Conservation (phyloP, 2,797 vertebrate species). For the Anas georgica region DNA sequence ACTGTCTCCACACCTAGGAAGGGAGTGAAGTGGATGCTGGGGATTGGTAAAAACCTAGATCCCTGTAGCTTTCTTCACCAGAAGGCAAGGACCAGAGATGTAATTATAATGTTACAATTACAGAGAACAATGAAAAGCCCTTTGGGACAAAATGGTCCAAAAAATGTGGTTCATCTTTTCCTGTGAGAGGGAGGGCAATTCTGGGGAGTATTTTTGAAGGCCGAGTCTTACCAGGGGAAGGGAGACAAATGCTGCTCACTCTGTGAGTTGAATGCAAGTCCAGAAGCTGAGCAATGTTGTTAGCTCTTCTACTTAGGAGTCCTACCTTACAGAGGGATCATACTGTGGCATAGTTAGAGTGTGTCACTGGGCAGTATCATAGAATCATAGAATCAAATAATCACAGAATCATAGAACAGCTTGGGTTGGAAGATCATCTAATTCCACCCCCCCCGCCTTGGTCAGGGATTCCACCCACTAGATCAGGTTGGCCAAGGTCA, state of each 20-base stretch:
- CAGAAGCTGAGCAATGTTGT: not conserved
- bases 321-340: not conserved
- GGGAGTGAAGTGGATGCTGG: not conserved
- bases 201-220: not conserved
- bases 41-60: not conserved
- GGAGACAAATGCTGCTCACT: not conserved
- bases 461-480: no score
- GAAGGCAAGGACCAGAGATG: not conserved
- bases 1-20: not conserved
- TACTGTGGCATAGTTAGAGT: not conserved
- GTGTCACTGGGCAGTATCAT: not conserved
- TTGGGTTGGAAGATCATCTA: no score
- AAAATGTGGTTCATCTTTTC: fast-evolving
- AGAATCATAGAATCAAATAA: no score
- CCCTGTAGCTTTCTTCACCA: not conserved
- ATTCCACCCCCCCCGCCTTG: no score
- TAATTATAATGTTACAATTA: not conserved
- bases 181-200: not conserved
- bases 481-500: no score
- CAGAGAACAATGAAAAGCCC: not conserved
- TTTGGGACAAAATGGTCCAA: not conserved
- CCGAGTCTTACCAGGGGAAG: not conserved
- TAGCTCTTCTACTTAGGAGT: not conserved
- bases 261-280: not conserved
- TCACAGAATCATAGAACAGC: no score